Percentiles rank a stretch among this genome's conserved stretches.
These are phyloP conservation scores for Eutrigla gurnardus DNA, from an alignment of 2,797 vertebrate species.

Conservation along the genomic window DNA sequence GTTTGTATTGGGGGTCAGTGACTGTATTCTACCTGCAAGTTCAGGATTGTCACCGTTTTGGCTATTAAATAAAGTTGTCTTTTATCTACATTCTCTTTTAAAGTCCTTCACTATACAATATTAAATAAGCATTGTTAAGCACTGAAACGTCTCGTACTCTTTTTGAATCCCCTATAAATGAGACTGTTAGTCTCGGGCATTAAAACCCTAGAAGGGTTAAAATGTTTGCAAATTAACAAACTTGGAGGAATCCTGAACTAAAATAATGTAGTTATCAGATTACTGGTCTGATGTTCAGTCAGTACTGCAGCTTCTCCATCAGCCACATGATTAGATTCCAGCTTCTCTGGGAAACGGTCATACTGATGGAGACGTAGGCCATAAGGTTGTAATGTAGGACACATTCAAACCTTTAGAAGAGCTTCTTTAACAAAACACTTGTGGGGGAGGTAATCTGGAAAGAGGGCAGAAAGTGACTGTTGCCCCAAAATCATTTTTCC, in stretches of 20 bases:
- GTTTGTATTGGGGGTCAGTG: too few species aligned
- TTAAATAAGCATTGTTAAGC: too few species aligned
- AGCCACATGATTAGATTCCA: slow-evolving; percentile 39
- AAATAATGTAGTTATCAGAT: slow-evolving; percentile 39
- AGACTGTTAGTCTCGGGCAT: neutral
- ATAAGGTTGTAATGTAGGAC: slow-evolving; percentile 47
- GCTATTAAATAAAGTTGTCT: too few species aligned
- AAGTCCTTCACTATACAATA: too few species aligned
- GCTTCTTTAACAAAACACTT: neutral
- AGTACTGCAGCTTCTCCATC: slow-evolving; percentile 21
- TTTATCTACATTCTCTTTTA: too few species aligned
- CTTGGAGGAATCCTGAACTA: neutral
- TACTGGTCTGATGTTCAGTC: slow-evolving; percentile 16
- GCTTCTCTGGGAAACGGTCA: slow-evolving; percentile 43
- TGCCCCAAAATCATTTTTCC: slow-evolving; percentile 51
- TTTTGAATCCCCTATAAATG: too few species aligned
- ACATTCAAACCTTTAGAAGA: slow-evolving; percentile 1
- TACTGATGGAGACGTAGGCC: slow-evolving; percentile 40
- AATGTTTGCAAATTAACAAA: neutral
- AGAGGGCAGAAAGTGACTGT: neutral
- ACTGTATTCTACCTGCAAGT: too few species aligned
- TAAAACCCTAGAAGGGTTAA: neutral
- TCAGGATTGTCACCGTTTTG: too few species aligned
- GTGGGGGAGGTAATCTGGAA: neutral
- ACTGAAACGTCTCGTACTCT: too few species aligned